These are phyloP conservation scores for Cottus gobio DNA, from an alignment of 2,113 vertebrate species.

Conservation along the genomic window DNA sequence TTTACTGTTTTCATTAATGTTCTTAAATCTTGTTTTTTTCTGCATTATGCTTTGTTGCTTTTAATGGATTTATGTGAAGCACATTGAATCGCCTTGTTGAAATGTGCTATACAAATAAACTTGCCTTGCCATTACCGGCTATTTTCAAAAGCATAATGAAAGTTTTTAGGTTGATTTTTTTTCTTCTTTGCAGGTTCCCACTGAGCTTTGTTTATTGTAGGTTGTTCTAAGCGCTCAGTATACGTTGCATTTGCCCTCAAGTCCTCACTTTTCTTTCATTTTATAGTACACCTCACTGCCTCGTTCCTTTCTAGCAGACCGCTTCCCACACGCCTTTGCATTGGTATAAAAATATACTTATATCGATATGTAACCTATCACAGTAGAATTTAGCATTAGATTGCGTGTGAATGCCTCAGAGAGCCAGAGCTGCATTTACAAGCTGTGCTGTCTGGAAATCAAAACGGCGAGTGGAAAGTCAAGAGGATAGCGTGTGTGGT, in stretches of 20 bases:
- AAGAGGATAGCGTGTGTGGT: not conserved
- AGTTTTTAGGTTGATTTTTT: constrained; percentile 25
- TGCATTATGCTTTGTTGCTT: no score
- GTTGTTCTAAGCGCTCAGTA: not conserved
- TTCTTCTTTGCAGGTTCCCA: not conserved
- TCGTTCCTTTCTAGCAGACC: not conserved
- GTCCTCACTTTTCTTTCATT: constrained; percentile 5
- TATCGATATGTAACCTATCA: not conserved
- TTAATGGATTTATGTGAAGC: no score
- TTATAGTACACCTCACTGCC: not conserved
- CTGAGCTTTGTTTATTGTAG: not conserved
- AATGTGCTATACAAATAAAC: no score
- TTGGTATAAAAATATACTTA: not conserved
- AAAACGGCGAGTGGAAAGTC: not conserved
- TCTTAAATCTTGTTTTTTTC: no score
- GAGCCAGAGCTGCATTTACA: not conserved
- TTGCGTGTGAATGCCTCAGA: not conserved
- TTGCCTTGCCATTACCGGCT: no score
- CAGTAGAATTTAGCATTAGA: not conserved
- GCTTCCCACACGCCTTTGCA: not conserved
- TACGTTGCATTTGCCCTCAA: not conserved
- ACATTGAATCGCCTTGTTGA: no score
- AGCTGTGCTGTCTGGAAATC: not conserved
- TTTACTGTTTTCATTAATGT: no score
- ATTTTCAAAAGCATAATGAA: constrained; percentile 34